Evolutionary conservation across 1,140 invertebrate species (phyloP).

Genomic region (Popillia japonica): DNA sequence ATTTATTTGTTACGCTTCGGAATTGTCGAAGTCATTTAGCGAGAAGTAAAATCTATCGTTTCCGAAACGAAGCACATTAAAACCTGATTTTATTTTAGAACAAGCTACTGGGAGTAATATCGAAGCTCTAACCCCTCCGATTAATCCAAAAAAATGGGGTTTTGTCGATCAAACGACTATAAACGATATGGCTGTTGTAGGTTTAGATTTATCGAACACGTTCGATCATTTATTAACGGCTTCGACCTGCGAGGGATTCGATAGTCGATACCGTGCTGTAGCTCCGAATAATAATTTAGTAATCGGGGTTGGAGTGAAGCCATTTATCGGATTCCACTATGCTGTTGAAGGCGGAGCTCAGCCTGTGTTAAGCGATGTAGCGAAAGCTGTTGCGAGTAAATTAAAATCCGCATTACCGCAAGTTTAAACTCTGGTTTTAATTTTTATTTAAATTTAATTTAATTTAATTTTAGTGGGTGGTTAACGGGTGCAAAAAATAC

Average conservation of each 20-base stretch:
- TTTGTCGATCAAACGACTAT: conserved; percentile 80
- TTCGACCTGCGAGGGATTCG: conserved; percentile 81
- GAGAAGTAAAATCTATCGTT: background rate
- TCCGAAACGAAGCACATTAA: too few species aligned
- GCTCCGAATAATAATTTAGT: conserved; percentile 82
- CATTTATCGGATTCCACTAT: conserved; percentile 89
- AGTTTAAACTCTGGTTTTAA: conserved; percentile 56
- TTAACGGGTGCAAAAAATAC: conserved; percentile 66
- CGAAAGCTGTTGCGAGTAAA: conserved; percentile 87
- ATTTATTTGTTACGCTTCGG: conserved; percentile 82
- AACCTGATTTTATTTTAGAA: background rate
- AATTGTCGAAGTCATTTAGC: conserved; percentile 66
- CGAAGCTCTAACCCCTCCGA: background rate
- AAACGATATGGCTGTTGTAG: conserved; percentile 81
- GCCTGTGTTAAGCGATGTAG: conserved; percentile 82
- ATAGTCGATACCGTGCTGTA: conserved; percentile 74
- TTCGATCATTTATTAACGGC: conserved; percentile 89
- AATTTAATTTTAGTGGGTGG: conserved; percentile 62
- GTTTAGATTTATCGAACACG: conserved; percentile 75
- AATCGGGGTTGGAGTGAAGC: conserved; percentile 80
- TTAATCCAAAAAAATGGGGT: conserved; percentile 82
- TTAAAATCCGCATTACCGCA: conserved; percentile 87
- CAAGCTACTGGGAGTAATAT: background rate
- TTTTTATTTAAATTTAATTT: background rate
- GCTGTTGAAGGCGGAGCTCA: conserved; percentile 83